phyloP scores from a whole-genome alignment of 2,888 invertebrate species.

The Mellilla xanthometata region DNA sequence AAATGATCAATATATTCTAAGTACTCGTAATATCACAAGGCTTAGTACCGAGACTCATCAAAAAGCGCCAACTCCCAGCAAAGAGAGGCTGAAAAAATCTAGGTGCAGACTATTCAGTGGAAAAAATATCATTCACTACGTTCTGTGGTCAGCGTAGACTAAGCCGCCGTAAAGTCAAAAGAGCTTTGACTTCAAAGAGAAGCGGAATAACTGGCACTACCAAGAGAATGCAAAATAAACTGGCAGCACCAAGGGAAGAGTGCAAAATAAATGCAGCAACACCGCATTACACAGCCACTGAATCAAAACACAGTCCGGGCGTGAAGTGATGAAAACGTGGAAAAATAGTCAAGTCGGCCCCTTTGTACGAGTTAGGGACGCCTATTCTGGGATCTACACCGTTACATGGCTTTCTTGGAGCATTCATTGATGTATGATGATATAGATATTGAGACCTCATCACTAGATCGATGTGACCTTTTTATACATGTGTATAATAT shows the following conservation, averaged over 20 bases:
- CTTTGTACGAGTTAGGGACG: slow-evolving; percentile 47
- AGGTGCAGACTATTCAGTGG: slow-evolving; percentile 55
- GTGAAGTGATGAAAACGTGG: slow-evolving; percentile 79
- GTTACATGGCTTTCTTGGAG: too few species aligned
- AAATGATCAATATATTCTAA: too few species aligned
- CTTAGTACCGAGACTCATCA: slow-evolving; percentile 7
- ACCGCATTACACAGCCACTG: slow-evolving; percentile 79
- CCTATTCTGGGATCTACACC: slow-evolving; percentile 78
- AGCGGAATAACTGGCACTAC: slow-evolving; percentile 68
- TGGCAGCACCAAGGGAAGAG: slow-evolving; percentile 63
- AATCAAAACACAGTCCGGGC: slow-evolving; percentile 78
- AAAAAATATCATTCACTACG: slow-evolving; percentile 67
- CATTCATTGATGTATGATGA: too few species aligned
- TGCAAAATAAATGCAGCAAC: slow-evolving; percentile 79
- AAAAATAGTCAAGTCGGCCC: slow-evolving; percentile 70
- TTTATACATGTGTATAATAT: too few species aligned
- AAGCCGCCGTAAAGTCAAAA: slow-evolving; percentile 68
- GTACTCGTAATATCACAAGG: too few species aligned
- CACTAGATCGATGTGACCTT: too few species aligned
- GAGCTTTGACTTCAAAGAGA: slow-evolving; percentile 79
- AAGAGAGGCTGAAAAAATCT: slow-evolving; percentile 36
- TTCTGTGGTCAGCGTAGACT: slow-evolving; percentile 65
- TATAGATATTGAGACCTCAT: too few species aligned
- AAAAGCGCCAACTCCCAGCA: slow-evolving; percentile 1
- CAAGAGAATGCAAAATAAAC: slow-evolving; percentile 73